Evolutionary conservation across 2,888 invertebrate genomes (phyloP).

Genomic region (Netelia fuscicornis): DNA sequence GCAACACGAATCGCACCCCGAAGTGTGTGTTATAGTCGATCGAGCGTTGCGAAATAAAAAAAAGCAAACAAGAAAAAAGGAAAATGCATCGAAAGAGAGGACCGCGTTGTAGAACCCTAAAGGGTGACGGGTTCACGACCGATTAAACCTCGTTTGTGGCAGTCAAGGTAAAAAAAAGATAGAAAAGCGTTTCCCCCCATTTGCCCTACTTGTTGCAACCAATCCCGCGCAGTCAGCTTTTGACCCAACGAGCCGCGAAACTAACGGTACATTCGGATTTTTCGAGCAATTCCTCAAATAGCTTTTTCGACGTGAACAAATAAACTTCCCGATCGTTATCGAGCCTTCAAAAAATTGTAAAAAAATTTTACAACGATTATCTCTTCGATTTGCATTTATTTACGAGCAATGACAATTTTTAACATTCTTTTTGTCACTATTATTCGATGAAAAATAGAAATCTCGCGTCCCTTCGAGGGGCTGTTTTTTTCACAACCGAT

Average conservation of each 20-base stretch:
- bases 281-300: conserved; percentile 58
- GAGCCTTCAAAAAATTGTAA: neutral
- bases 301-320: neutral
- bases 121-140: conserved; percentile 62
- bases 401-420: neutral
- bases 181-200: conserved; percentile 34
- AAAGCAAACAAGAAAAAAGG: conserved; percentile 40
- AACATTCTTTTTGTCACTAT: neutral
- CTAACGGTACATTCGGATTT: conserved; percentile 37
- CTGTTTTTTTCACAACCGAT: conserved; percentile 54
- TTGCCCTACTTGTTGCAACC: conserved; percentile 64
- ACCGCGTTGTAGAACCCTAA: conserved; percentile 40
- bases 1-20: conserved; percentile 23
- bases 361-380: neutral
- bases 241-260: conserved; percentile 73
- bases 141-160: conserved; percentile 60
- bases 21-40: conserved; percentile 26
- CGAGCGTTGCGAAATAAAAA: conserved; percentile 27
- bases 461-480: conserved; percentile 19
- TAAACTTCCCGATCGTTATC: neutral
- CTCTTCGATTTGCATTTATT: neutral
- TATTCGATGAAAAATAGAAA: neutral
- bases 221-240: conserved; percentile 63
- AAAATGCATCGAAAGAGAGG: conserved; percentile 12
- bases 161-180: conserved; percentile 37